Base-by-base conservation (phyloP, 2,797 vertebrate genomes). In the Tachyglossus aculeatus region DNA sequence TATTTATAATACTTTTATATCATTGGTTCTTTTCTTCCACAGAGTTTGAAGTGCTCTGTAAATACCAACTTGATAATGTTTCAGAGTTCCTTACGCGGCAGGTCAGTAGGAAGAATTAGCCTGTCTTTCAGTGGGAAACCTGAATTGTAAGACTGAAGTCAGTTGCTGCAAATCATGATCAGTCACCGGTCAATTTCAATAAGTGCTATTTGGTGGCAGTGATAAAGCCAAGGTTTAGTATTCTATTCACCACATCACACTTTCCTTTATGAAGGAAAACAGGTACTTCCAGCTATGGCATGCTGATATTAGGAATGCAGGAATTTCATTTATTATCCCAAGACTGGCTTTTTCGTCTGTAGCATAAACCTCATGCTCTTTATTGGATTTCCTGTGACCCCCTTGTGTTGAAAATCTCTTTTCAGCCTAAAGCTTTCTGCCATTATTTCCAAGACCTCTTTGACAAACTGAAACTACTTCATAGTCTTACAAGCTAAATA, bases 1-100 rank as follows among this genome's bases (percentile, higher is more conserved):
- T 85, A 79, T 66, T 85, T 73, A 64, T 71, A 65, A 4, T 10
- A 57, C 58, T 53, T 76, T 70, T 81, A 72, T 79, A 64, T 74
- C 79, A n/a, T 59, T 66, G 32, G 18, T 63, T 22, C 31, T 77
- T 74, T 80, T 73, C 37, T 75, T 67, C 24, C 29, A 15, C 3
- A 4, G 4, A 2, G 0, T 44, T 6, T 54, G 53, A 74, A 79
- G 33, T 48, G 24, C 38, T 77, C 72, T 75, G 65, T 57, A 66
- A 81, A 71, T 58, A 58, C 45, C 34, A 61, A 67, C 57, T 34
- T 68, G 56, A 38, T 27, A 58, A 48, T 67, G 15, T 25, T 80
- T 39, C 63, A 63, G 59, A 74, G 7, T 54, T 31, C 33, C 60
- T 64, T 74, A 36, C 64, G 44, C 45, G 32, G 39, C 44, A 33